These are phyloP conservation scores for Perccottus glenii DNA, from an alignment of 2,113 vertebrate genomes.

Conservation along the genomic window DNA sequence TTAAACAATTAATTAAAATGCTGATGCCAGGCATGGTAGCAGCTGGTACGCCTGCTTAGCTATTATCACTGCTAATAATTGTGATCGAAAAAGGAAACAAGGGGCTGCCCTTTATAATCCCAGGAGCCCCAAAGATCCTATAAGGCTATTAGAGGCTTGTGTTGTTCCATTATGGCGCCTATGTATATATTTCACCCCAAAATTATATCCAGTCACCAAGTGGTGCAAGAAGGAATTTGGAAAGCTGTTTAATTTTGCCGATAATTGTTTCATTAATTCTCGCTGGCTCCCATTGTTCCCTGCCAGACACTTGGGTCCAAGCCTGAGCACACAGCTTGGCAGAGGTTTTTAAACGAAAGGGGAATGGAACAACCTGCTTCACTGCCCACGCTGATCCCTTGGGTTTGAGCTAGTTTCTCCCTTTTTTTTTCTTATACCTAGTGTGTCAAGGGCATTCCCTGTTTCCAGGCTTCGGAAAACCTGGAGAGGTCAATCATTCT, in stretches of 20 bases:
- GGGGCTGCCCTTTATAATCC: conserved; percentile 32
- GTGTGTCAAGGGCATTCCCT: conserved; percentile 75
- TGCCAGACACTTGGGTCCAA: conserved; percentile 56
- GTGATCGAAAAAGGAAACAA: conserved; percentile 52
- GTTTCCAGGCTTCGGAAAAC: conserved; percentile 64
- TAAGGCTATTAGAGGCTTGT: conserved; percentile 38
- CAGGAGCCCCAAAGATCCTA: conserved; percentile 29
- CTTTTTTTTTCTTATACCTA: conserved; percentile 56
- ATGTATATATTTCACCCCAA: conserved; percentile 50
- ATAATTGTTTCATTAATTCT: conserved; percentile 79
- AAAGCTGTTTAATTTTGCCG: conserved; percentile 67
- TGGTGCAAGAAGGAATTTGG: conserved; percentile 59
- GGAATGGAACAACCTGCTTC: conserved; percentile 77
- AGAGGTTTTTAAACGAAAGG: conserved; percentile 67
- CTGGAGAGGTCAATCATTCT: conserved; percentile 69
- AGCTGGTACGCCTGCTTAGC: conserved; percentile 63
- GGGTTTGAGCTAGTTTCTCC: conserved; percentile 59
- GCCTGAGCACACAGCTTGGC: conserved; percentile 37
- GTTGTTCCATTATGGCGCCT: conserved; percentile 51
- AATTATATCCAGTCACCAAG: conserved; percentile 54
- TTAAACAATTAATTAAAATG: conserved; percentile 65
- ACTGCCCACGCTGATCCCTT: conserved; percentile 73
- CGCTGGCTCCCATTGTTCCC: conserved; percentile 64
- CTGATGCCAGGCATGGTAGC: conserved; percentile 38
- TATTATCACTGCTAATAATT: conserved; percentile 72